Conservation (phyloP, 2,888 invertebrate genomes). For the Ypsolopha scabrella region DNA sequence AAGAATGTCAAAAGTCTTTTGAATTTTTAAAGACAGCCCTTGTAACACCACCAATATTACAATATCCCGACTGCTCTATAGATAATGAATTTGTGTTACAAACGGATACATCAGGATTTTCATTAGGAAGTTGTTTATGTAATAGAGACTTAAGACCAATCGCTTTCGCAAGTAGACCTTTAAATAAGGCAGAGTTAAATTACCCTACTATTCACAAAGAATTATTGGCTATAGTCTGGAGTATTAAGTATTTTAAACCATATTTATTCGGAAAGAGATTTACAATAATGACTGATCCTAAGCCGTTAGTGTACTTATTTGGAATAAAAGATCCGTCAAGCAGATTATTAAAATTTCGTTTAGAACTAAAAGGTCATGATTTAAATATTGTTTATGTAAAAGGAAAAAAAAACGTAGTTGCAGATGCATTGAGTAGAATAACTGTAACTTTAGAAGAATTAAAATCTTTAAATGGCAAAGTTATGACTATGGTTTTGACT, state of each 20-base stretch:
- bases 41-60: not conserved
- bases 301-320: not conserved
- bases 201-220: not conserved
- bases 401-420: constrained; percentile 10
- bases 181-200: not conserved
- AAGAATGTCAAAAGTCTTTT: not conserved
- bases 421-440: constrained; percentile 12
- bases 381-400: constrained; percentile 11
- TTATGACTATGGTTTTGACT: constrained; percentile 7
- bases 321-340: constrained; percentile 1
- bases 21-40: not conserved
- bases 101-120: not conserved
- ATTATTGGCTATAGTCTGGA: not conserved
- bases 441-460: constrained; percentile 10
- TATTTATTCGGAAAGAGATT: not conserved
- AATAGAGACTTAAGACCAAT: not conserved
- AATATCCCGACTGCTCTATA: not conserved
- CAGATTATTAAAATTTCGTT: constrained; percentile 1
- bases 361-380: constrained; percentile 7
- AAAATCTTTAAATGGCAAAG: constrained; percentile 6
- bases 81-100: constrained; percentile 1
- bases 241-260: not conserved
- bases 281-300: not conserved
- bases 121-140: not conserved
- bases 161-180: not conserved